phyloP scores from a whole-genome alignment of 2,113 vertebrate genomes.

The Anarrhichthys ocellatus region DNA sequence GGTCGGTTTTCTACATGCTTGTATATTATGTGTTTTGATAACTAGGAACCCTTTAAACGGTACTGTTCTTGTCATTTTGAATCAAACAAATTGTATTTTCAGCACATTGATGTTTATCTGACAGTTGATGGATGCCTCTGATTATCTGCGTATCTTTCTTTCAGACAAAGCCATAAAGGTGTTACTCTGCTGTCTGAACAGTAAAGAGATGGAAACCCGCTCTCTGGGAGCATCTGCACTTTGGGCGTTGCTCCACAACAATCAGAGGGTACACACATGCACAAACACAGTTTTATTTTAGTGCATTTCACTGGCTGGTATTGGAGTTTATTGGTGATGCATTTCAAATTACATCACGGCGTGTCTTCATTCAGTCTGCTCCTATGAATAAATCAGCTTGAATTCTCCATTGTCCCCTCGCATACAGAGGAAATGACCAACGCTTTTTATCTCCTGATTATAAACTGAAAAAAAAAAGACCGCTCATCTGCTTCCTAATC shows the following conservation, averaged over 20 bases:
- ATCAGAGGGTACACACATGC: slow-evolving; percentile 87
- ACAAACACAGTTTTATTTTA: neutral
- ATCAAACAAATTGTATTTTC: neutral
- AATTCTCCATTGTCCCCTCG: slow-evolving; percentile 17
- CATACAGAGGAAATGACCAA: neutral
- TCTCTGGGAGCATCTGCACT: slow-evolving; percentile 91
- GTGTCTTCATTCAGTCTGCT: neutral
- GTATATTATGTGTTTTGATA: neutral
- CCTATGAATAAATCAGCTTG: slow-evolving; percentile 21
- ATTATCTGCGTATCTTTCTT: slow-evolving; percentile 5
- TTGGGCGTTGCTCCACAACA: slow-evolving; percentile 95
- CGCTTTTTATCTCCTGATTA: slow-evolving; percentile 23
- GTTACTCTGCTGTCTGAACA: slow-evolving; percentile 88
- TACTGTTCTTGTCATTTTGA: neutral
- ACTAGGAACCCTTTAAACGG: neutral
- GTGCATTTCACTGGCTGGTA: slow-evolving; percentile 17
- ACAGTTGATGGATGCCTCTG: neutral
- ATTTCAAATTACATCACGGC: slow-evolving; percentile 31
- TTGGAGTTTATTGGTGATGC: slow-evolving; percentile 33
- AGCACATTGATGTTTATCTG: neutral
- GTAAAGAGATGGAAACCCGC: slow-evolving; percentile 78
- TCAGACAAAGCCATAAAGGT: slow-evolving; percentile 88
- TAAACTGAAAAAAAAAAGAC: neutral
- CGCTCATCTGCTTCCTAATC: slow-evolving; percentile 29
- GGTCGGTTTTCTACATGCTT: neutral